A percentile compares a stretch with the other conserved stretches of the same genome.
Conservation (phyloP, 2,113 vertebrate genomes). For the Archocentrus centrarchus region DNA sequence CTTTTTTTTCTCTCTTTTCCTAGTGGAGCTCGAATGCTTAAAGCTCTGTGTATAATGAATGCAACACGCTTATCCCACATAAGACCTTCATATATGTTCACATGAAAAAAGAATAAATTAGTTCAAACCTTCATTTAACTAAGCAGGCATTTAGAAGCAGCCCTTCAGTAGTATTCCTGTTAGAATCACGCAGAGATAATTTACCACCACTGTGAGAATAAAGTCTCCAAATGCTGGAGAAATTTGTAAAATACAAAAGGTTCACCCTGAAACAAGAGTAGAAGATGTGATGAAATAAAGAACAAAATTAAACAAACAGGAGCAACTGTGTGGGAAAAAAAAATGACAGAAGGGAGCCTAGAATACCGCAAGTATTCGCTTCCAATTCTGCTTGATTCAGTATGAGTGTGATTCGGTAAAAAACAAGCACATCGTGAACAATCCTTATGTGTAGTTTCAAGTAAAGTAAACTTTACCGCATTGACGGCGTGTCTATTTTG, state of each 20-base stretch:
- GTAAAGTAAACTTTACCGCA: background rate
- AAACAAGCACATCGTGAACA: background rate
- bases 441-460: conserved; percentile 6
- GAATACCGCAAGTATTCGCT: background rate
- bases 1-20: conserved; percentile 30
- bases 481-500: background rate
- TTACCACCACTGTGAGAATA: background rate
- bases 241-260: background rate
- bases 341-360: background rate
- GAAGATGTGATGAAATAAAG: background rate
- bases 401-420: background rate
- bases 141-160: conserved; percentile 1
- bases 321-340: background rate
- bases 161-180: background rate
- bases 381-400: background rate
- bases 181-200: conserved; percentile 9
- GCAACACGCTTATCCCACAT: conserved; percentile 36
- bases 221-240: background rate
- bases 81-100: conserved; percentile 14
- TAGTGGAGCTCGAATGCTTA: conserved; percentile 33
- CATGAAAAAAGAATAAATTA: conserved; percentile 11
- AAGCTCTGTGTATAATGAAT: conserved; percentile 68
- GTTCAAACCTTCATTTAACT: conserved; percentile 19
- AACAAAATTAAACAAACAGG: background rate
- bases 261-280: background rate